Base-by-base conservation (phyloP, 1,140 invertebrate genomes). In the Trichonephila inaurata region DNA sequence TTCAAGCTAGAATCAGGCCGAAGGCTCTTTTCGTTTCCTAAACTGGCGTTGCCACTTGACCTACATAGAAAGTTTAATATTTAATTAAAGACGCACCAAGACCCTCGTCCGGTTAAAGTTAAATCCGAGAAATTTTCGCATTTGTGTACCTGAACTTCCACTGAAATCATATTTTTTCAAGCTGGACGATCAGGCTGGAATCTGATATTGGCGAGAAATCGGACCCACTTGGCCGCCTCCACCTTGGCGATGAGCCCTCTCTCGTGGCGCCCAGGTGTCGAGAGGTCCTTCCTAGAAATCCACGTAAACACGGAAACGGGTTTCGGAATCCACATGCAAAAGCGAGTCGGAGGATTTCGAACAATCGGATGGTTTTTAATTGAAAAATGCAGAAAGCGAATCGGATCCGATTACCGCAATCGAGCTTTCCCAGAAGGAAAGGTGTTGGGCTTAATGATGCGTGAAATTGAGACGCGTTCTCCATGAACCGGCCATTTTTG, bases 351-450 rank as follows among this genome's bases (percentile, higher is more conserved):
- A 28, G 5, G 72, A 77, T 77, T 77, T 33, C 72, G 28, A 77
- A 77, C 72, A 77, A 77, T 77, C 28, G 72, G 28, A 77, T 77
- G 28, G 28, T 77, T 77, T 77, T 77, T 77, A 77, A 77, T 77
- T 77, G 72, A 77, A 77, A 77, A 77, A 77, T 77, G 72, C 72
- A 77, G 33, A 77, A 40, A 28, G 66, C 66, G 51, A 62, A 62
- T 19, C 16, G 62, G 62, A 64, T 77, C 33, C 72, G 72, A 77
- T 77, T 77, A 18, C 72, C 14, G 72, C 33, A 28, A 77, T 77
- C 62, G 72, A 3, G 33, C 12, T 77, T 51, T 69, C 66, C n/a
- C 4, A 40, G 72, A 77, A 40, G 18, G 28, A 77, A 28, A 40
- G 33, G 33, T 40, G 33, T 40, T 40, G 33, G 33, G 33, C 33